A percentile compares a stretch with the other conserved stretches of the same genome.
phyloP scores from a whole-genome alignment of 53 echinoderm and acorn worm genomes.

The Arbacia lixula region DNA sequence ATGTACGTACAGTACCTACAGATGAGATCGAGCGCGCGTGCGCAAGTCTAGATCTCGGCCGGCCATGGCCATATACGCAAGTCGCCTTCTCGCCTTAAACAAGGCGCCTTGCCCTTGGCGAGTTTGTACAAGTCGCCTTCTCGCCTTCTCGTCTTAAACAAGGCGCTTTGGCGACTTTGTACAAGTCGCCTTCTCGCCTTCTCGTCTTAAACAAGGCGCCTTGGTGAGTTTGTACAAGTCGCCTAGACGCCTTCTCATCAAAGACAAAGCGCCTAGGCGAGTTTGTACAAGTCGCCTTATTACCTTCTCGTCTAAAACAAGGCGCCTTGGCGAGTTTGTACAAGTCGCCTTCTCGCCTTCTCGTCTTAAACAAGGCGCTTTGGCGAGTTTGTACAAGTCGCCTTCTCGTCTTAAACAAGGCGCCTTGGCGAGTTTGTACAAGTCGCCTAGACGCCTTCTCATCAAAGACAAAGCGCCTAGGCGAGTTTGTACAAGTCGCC shows the following conservation, averaged over 20 bases:
- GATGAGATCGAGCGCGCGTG: conserved; percentile 1
- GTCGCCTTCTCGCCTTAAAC: neutral
- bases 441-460: conserved; percentile 3
- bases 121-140: conserved; percentile 27
- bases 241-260: neutral
- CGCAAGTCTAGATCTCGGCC: conserved; percentile 1
- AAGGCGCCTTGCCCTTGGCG: conserved; percentile 10
- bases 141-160: neutral
- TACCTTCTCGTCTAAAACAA: conserved; percentile 1
- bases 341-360: conserved; percentile 12
- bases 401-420: conserved; percentile 1
- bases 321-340: conserved; percentile 19
- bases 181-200: conserved; percentile 11
- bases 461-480: neutral
- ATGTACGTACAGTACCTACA: conserved; percentile 1
- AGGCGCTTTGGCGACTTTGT: conserved; percentile 1
- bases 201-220: neutral
- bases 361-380: neutral
- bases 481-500: neutral
- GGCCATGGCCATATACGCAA: too few relatives aligned
- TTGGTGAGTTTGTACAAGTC: conserved; percentile 21
- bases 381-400: conserved; percentile 23
- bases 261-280: neutral
- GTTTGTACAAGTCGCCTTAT: conserved; percentile 26
- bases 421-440: conserved; percentile 13